Evolutionary conservation across 1,140 invertebrate species (phyloP).

Genomic region (Coenobita brevimanus): DNA sequence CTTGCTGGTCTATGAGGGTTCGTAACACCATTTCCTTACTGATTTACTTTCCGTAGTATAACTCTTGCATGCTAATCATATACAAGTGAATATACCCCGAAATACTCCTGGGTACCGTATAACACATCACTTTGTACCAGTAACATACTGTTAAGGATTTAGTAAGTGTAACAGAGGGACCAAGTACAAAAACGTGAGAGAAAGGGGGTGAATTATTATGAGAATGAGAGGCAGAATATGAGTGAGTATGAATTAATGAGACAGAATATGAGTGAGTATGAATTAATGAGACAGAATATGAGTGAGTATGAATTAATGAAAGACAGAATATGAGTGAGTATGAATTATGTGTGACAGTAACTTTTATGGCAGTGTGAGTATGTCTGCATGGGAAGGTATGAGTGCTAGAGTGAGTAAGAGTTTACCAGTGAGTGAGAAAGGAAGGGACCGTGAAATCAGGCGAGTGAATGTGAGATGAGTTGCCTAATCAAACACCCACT

Average conservation of each 20-base stretch:
- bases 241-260: not conserved
- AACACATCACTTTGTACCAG: too few species aligned
- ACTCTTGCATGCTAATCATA: too few species aligned
- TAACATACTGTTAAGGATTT: too few species aligned
- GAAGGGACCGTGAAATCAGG: slow-evolving; percentile 78
- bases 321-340: not conserved
- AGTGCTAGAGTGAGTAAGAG: not conserved
- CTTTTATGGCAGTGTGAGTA: not conserved
- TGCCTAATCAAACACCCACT: too few species aligned
- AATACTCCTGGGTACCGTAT: too few species aligned
- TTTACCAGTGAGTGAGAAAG: not conserved
- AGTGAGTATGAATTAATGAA: too few species aligned
- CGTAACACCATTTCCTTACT: too few species aligned
- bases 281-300: too few species aligned
- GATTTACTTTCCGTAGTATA: too few species aligned
- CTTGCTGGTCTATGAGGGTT: too few species aligned
- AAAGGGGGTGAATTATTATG: not conserved
- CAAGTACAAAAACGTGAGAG: not conserved
- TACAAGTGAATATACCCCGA: too few species aligned
- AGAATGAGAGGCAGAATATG: not conserved
- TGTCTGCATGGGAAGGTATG: not conserved
- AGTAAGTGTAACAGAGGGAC: not conserved
- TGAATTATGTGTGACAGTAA: not conserved
- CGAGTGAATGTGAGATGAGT: not conserved
- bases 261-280: too few species aligned